Percentiles rank a stretch among this genome's conserved stretches.
phyloP scores from a whole-genome alignment of 1,140 invertebrate genomes.

The Achroia grisella region DNA sequence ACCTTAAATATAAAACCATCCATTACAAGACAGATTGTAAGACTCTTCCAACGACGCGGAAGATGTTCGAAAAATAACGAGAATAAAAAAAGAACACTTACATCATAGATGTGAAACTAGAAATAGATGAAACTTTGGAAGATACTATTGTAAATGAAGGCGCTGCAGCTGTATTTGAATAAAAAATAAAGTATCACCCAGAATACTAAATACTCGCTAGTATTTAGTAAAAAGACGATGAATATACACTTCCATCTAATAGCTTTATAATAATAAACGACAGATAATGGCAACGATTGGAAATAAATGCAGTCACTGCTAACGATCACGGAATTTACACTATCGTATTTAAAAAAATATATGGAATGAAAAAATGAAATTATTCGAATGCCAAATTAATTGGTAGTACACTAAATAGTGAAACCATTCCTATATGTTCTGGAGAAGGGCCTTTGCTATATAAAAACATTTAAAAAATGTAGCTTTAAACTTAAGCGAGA shows the following conservation, averaged over 20 bases:
- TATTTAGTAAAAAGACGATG: conserved; percentile 25
- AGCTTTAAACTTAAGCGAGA: conserved; percentile 14
- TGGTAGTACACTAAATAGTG: no score
- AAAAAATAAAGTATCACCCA: conserved; percentile 14
- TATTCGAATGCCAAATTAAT: conserved; percentile 20
- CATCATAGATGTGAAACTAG: no score
- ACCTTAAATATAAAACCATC: no score
- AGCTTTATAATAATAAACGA: conserved; percentile 10
- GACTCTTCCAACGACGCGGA: no score
- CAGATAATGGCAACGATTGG: conserved; percentile 16
- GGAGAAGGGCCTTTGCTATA: conserved; percentile 2
- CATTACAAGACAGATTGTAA: no score
- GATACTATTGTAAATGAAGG: conserved; percentile 18
- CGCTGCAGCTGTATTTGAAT: conserved; percentile 20
- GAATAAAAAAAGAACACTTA: no score
- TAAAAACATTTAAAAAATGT: conserved; percentile 12
- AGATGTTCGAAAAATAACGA: no score
- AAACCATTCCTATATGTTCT: conserved; percentile 13
- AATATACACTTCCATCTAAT: conserved; percentile 9
- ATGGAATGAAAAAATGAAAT: conserved; percentile 5
- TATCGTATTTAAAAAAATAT: conserved; percentile 12
- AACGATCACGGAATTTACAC: conserved; percentile 21
- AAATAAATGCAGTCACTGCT: conserved; percentile 8
- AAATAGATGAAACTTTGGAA: conserved; percentile 18
- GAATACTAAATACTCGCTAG: conserved; percentile 4